Evolutionary conservation across 1,140 invertebrate genomes (phyloP), one percentile per base, ranked within the genome.

Genomic region (Chlorops oryzae): DNA sequence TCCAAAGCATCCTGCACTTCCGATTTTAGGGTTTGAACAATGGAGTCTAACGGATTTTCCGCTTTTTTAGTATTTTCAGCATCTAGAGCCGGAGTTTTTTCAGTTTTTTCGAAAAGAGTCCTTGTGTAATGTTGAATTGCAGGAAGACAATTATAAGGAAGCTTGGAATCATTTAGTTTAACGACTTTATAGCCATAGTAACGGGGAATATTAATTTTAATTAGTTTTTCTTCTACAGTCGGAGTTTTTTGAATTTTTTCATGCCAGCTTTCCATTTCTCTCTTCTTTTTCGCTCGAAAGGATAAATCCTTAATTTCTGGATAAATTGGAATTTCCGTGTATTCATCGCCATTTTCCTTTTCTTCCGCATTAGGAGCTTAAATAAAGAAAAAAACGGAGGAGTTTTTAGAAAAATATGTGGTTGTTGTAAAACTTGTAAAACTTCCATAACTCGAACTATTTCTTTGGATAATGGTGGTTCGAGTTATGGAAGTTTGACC

Each of bases 191-290:
- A 91, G 6, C 88, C 87, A 70, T 88, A 91, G 65, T 85, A 89
- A 41, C 79, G 77, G 5, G 85, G 83, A 79, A 91, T 84, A 65
- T 89, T 90, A 3, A 89, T 48, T 60, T 85, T 85, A 38, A 88
- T 81, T 46, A 87, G 75, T 67, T 92, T 92, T 73, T 90, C 86
- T 72, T 92, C 89, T 0, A 89, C 78, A 1, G 86, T 88, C 39
- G 81, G 74, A 28, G 87, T 55, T 6, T 73, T 62, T 58, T 80
- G 78, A 20, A 90, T 79, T 57, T 80, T 74, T 21, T 86, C 72
- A 59, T 82, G 65, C 62, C 76, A 71, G 2, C 64, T 50, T 54
- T 77, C 59, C 22, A 68, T 68, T 47, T 70, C 59, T 20, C 78
- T 72, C 57, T 62, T 56, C 34, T 65, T 69, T 47, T 52, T 65